Percentiles rank a stretch among this genome's conserved stretches.
phyloP scores from a whole-genome alignment of 2,113 vertebrate species.

The Anarhynchus alexandrinus region DNA sequence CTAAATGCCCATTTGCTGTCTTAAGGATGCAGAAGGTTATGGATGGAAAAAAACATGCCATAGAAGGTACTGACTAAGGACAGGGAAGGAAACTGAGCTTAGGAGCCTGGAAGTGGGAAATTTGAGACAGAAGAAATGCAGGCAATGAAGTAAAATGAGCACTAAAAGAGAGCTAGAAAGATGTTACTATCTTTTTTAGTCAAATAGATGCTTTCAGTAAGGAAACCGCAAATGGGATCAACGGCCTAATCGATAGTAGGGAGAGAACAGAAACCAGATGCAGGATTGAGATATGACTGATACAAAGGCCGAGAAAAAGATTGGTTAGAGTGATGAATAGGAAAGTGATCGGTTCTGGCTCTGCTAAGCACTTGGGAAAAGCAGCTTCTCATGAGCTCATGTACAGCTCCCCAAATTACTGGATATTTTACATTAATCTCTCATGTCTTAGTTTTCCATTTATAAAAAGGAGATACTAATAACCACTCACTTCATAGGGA shows the following conservation, averaged over 20 bases:
- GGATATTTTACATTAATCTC: slow-evolving; percentile 11
- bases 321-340: not conserved
- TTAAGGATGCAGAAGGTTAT: not conserved
- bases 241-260: not conserved
- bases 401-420: not conserved
- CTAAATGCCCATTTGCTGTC: not conserved
- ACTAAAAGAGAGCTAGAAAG: not conserved
- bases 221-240: not conserved
- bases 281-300: not conserved
- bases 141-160: not conserved
- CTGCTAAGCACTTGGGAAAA: not conserved
- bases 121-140: not conserved
- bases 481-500: not conserved
- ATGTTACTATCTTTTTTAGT: not conserved
- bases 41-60: not conserved
- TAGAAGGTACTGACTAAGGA: not conserved
- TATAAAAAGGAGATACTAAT: not conserved
- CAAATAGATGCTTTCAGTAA: not conserved
- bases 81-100: not conserved
- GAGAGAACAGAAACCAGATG: not conserved
- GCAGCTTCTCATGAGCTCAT: not conserved
- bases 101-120: not conserved
- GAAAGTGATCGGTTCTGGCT: not conserved
- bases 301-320: not conserved
- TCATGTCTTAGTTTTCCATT: not conserved